Evolutionary conservation across 1,140 invertebrate genomes (phyloP).

Genomic region (Nebria ingens): DNA sequence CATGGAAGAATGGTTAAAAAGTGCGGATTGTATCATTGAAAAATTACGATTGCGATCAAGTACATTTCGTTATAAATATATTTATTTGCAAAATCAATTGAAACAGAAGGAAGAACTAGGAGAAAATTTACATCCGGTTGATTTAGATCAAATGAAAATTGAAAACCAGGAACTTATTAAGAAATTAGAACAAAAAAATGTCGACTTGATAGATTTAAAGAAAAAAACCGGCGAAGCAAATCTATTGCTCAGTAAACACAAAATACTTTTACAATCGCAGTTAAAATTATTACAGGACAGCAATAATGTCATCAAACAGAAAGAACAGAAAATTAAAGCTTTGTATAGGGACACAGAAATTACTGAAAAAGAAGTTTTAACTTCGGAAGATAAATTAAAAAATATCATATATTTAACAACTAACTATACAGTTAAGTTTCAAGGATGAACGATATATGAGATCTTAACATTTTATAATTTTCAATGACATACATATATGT

Average conservation of each 20-base stretch:
- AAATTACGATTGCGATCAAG: conserved; percentile 33
- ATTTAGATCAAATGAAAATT: conserved; percentile 38
- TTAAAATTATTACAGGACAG: not conserved
- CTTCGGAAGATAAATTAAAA: not conserved
- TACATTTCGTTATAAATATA: conserved; percentile 28
- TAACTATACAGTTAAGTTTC: not conserved
- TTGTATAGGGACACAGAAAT: not conserved
- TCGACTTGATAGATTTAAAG: conserved; percentile 32
- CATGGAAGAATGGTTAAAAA: conserved; percentile 35
- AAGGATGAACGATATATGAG: not conserved
- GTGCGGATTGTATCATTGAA: conserved; percentile 27
- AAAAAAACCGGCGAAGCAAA: conserved; percentile 31
- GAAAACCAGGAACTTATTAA: conserved; percentile 33
- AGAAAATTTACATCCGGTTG: conserved; percentile 33
- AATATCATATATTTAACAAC: not conserved
- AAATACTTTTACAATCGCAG: conserved; percentile 22
- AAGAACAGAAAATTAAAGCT: not conserved
- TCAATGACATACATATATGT: not conserved
- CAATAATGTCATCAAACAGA: not conserved
- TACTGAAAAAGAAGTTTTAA: not conserved
- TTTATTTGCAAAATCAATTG: conserved; percentile 23
- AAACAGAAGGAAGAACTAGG: conserved; percentile 32
- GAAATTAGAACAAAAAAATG: conserved; percentile 34
- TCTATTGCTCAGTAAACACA: conserved; percentile 24
- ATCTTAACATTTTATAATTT: not conserved